A percentile compares a stretch with the other conserved stretches of the same genome.
Evolutionary conservation across 2,113 vertebrate species (phyloP).

Genomic region (Propithecus coquereli): DNA sequence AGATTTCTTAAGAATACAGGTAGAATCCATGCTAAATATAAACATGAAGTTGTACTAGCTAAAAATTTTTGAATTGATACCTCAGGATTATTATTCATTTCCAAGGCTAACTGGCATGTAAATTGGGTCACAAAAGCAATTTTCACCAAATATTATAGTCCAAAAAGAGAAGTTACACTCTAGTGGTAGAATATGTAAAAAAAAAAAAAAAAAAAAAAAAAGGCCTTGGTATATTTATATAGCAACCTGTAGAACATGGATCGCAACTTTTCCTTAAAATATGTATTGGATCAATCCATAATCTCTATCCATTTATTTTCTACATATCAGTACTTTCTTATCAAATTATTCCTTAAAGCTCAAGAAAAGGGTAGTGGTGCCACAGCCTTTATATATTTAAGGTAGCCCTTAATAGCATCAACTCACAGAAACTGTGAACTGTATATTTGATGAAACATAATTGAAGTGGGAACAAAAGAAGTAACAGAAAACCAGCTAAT

Average conservation of each 20-base stretch:
- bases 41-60: neutral
- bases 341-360: conserved; percentile 38
- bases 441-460: neutral
- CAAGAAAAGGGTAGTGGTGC: neutral
- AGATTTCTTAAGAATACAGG: neutral
- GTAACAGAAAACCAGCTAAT: conserved; percentile 13
- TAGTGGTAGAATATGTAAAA: neutral
- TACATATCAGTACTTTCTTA: neutral
- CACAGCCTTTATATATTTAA: neutral
- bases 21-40: neutral
- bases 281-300: neutral
- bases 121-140: conserved; percentile 29
- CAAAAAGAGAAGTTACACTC: conserved; percentile 2
- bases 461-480: conserved; percentile 15
- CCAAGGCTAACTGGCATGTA: neutral
- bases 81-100: conserved; percentile 36
- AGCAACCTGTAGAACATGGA: neutral
- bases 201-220: neutral
- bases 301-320: neutral
- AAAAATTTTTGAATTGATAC: neutral
- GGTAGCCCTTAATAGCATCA: neutral
- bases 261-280: conserved; percentile 30
- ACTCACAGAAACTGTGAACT: neutral
- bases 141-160: conserved; percentile 8
- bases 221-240: neutral